A percentile compares a stretch with the other conserved stretches of the same genome.
These are phyloP conservation scores for Stercorarius parasiticus DNA, from an alignment of 2,113 vertebrate species.

Conservation along the genomic window DNA sequence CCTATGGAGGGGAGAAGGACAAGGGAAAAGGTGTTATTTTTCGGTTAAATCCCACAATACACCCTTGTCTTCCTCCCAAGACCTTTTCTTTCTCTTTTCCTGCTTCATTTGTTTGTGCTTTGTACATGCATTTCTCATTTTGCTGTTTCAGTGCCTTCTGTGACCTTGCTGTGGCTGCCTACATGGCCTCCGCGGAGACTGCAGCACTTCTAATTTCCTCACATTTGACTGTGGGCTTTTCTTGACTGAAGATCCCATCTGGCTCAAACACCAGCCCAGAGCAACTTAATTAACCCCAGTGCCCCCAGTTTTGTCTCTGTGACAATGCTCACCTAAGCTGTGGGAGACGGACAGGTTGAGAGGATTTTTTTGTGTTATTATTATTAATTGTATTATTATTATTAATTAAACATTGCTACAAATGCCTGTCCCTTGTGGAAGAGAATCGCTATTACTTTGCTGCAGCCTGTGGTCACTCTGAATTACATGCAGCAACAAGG, in stretches of 20 bases:
- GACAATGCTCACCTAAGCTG: background rate
- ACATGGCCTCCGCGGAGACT: fast-evolving
- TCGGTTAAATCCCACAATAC: background rate
- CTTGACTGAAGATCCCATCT: background rate
- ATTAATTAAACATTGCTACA: background rate
- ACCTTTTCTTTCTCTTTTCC: background rate
- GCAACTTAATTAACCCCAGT: background rate
- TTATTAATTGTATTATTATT: background rate
- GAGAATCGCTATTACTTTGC: fast-evolving
- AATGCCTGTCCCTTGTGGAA: background rate
- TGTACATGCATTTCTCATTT: background rate
- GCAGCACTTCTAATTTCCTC: background rate
- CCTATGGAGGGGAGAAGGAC: fast-evolving
- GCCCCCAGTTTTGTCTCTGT: background rate
- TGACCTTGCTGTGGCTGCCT: background rate
- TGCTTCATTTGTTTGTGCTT: background rate
- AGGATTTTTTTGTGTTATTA: background rate
- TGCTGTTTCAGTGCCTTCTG: background rate
- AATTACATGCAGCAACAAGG: fast-evolving
- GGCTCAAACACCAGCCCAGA: background rate
- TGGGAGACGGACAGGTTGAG: fast-evolving
- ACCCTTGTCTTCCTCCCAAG: background rate
- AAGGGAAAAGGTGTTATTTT: background rate
- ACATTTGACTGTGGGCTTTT: background rate
- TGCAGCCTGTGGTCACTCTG: background rate